Conservation (phyloP, 2,113 vertebrate species). For the Epinephelus fuscoguttatus region DNA sequence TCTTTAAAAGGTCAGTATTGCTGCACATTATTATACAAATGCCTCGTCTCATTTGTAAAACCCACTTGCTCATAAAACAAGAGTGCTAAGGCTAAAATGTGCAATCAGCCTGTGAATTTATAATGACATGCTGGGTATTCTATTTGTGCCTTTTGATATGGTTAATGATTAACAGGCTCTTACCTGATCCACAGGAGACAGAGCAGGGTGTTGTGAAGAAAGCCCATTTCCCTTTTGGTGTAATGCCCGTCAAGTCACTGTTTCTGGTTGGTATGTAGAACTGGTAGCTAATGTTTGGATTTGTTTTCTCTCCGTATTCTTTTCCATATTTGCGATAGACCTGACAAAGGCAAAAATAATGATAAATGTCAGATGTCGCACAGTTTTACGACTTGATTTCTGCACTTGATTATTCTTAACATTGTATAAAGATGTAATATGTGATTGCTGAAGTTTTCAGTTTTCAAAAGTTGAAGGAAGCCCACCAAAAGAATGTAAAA, state of each 20-base stretch:
- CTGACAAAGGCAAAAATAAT: constrained; percentile 72
- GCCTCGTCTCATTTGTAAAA: constrained; percentile 9
- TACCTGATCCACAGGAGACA: constrained; percentile 93
- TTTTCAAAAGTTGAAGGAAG: not conserved
- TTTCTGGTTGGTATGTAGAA: constrained; percentile 83
- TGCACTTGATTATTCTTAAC: not conserved
- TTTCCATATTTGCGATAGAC: constrained; percentile 91
- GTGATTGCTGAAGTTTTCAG: not conserved
- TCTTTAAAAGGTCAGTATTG: constrained; percentile 1
- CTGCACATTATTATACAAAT: not conserved
- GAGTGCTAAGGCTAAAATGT: not conserved
- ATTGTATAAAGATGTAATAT: not conserved
- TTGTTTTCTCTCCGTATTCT: constrained; percentile 89
- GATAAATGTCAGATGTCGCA: not conserved
- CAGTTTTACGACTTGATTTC: not conserved
- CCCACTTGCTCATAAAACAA: not conserved
- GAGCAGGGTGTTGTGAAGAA: constrained; percentile 85
- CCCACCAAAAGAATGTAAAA: too few species aligned
- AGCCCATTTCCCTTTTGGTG: constrained; percentile 80
- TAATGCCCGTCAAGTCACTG: constrained; percentile 38
- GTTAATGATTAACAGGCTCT: not conserved
- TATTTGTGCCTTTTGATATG: constrained; percentile 4
- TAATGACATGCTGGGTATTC: not conserved
- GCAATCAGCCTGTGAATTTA: constrained; percentile 5
- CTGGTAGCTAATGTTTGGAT: constrained; percentile 91